phyloP scores from a whole-genome alignment of 2,888 invertebrate species.

The Nemoura dubitans region DNA sequence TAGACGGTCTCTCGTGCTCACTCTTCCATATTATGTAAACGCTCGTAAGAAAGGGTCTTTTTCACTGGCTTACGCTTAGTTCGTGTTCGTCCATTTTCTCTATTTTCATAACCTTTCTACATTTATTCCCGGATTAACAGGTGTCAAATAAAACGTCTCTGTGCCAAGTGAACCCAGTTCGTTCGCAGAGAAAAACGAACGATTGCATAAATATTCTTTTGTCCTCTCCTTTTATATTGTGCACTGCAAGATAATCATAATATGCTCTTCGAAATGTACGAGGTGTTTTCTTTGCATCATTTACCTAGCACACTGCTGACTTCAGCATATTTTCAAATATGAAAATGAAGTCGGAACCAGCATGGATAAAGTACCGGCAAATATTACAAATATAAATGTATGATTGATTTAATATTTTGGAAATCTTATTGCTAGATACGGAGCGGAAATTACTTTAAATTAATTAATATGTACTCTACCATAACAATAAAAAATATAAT shows the following conservation, averaged over 20 bases:
- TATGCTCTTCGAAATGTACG: neutral
- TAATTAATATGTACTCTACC: too few species aligned
- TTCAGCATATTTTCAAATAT: neutral
- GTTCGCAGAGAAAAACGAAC: neutral
- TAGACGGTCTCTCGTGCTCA: neutral
- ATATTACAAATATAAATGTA: too few species aligned
- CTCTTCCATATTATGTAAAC: neutral
- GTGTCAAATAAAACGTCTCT: neutral
- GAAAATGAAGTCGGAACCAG: too few species aligned
- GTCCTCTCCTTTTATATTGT: neutral
- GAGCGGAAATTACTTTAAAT: too few species aligned
- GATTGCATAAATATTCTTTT: neutral
- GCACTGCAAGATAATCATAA: neutral
- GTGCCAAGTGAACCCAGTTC: neutral
- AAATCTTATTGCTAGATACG: too few species aligned
- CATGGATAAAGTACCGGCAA: too few species aligned
- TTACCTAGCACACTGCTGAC: neutral
- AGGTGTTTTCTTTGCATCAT: neutral
- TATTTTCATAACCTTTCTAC: neutral
- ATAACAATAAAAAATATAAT: too few species aligned
- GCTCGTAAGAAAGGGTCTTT: neutral
- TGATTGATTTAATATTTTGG: too few species aligned
- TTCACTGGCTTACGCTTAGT: neutral
- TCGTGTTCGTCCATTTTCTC: neutral
- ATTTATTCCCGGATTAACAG: neutral